Percentiles rank a stretch among this genome's conserved stretches.
phyloP scores from a whole-genome alignment of 2,797 vertebrate species.

The Manis crassicaudata region DNA sequence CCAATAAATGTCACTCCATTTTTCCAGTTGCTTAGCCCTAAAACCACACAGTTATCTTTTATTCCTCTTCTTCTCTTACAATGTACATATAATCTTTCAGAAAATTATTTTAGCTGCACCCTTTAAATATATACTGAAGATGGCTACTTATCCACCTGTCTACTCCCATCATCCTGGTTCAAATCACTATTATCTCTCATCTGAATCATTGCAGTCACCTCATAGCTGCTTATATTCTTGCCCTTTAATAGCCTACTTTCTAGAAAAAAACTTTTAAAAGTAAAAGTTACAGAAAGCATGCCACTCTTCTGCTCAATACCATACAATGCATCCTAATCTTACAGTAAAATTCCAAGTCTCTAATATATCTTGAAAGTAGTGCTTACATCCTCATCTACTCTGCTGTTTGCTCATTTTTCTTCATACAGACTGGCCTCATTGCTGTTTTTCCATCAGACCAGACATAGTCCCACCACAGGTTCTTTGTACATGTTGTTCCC shows the following conservation, averaged over 20 bases:
- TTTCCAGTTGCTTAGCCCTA: not conserved
- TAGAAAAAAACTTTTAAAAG: not conserved
- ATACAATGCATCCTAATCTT: not conserved
- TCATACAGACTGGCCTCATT: not conserved
- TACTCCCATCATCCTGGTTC: no score
- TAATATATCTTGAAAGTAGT: not conserved
- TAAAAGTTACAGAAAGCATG: not conserved
- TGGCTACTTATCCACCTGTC: not conserved
- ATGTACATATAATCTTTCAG: not conserved
- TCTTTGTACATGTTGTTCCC: not conserved
- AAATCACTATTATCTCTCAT: not conserved
- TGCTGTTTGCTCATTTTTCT: not conserved
- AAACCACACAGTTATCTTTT: not conserved
- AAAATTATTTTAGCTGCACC: not conserved
- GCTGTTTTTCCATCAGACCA: not conserved
- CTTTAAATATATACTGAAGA: not conserved
- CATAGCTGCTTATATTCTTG: not conserved
- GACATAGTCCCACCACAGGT: not conserved
- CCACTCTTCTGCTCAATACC: not conserved
- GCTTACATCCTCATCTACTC: no score
- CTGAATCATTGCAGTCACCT: not conserved
- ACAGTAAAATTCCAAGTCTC: not conserved
- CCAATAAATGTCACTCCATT: not conserved
- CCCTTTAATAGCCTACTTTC: not conserved
- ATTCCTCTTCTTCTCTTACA: not conserved